phyloP scores from a whole-genome alignment of 2,888 invertebrate genomes.

The Xanthorhoe spadicearia region DNA sequence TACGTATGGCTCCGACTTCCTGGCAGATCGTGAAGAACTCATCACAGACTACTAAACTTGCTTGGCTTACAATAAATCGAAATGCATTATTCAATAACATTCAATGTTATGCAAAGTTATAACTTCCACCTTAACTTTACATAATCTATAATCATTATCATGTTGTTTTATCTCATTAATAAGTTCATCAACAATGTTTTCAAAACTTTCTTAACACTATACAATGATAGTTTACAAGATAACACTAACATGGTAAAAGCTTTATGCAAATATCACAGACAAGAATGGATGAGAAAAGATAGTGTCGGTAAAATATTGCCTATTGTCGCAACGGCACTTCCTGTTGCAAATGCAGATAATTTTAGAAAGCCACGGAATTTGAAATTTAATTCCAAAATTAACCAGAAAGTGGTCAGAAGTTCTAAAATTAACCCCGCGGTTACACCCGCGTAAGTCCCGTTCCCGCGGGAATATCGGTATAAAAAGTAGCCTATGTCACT shows the following conservation, averaged over 20 bases:
- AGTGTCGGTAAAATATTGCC: conserved; percentile 52
- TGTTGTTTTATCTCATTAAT: background rate
- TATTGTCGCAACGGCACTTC: conserved; percentile 52
- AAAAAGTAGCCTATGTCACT: too few species aligned
- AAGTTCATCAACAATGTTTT: background rate
- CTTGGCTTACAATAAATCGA: conserved; percentile 16
- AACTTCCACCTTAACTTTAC: background rate
- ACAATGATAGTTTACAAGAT: conserved; percentile 22
- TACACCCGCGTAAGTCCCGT: too few species aligned
- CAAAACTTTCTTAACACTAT: conserved; percentile 1
- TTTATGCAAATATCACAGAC: conserved; percentile 62
- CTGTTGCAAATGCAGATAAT: conserved; percentile 22
- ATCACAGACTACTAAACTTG: conserved; percentile 13
- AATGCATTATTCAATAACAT: conserved; percentile 14
- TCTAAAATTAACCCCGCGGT: too few species aligned
- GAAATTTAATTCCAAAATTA: background rate
- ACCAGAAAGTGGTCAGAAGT: too few species aligned
- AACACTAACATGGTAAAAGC: conserved; percentile 28
- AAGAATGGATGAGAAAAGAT: conserved; percentile 59
- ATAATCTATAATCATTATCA: background rate
- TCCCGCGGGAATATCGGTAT: too few species aligned
- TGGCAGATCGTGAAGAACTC: conserved; percentile 41
- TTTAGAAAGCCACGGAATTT: conserved; percentile 2
- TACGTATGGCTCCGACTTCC: conserved; percentile 39
- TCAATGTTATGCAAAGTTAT: background rate